phyloP scores from a whole-genome alignment of 2,113 vertebrate species.

The Ceyx margarethae region DNA sequence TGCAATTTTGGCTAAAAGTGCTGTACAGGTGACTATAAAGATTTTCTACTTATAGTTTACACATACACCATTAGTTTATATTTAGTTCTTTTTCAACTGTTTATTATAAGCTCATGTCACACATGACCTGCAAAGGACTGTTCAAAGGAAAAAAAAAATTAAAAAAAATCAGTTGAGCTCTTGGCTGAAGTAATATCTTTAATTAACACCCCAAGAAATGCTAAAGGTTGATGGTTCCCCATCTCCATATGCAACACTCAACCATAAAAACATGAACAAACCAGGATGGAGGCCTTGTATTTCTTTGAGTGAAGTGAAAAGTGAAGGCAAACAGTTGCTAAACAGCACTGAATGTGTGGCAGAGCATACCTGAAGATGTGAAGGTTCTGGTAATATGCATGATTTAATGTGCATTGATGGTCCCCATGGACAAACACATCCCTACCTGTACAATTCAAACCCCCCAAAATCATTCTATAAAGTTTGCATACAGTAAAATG shows the following conservation, averaged over 20 bases:
- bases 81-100: neutral
- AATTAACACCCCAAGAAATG: neutral
- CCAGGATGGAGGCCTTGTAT: neutral
- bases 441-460: neutral
- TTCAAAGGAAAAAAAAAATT: neutral
- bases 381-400: neutral
- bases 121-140: neutral
- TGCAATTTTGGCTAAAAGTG: neutral
- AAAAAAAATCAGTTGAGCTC: neutral
- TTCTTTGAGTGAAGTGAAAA: neutral
- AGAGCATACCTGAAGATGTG: neutral
- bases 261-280: neutral
- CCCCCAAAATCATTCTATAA: neutral
- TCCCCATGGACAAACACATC: neutral
- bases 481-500: slow-evolving; percentile 44
- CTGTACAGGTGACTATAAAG: neutral
- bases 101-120: neutral
- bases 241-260: neutral
- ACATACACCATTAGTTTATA: neutral
- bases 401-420: neutral
- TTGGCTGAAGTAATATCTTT: neutral
- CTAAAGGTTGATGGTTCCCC: neutral
- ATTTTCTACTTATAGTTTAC: neutral
- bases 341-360: neutral
- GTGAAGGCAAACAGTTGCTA: neutral